Evolutionary conservation across 92 coral and sea anemone genomes (phyloP).

Genomic region (Muricea muricata): DNA sequence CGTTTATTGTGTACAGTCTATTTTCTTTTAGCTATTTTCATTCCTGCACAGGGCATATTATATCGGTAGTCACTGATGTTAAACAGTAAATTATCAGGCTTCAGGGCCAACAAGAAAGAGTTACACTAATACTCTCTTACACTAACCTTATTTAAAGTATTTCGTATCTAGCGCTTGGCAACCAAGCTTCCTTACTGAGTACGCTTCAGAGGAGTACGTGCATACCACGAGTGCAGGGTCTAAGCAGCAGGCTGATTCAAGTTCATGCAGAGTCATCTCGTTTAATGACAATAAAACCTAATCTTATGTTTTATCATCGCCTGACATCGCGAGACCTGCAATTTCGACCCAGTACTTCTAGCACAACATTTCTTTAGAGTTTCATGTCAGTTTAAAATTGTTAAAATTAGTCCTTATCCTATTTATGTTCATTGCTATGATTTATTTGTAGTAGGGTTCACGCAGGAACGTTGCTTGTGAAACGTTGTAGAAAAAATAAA

Average conservation of each 20-base stretch:
- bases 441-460: neutral
- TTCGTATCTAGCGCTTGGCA: conserved; percentile 28
- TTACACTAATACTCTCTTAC: neutral
- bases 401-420: neutral
- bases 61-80: too few species aligned
- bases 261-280: too few species aligned
- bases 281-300: neutral
- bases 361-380: neutral
- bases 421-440: neutral
- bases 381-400: neutral
- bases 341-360: neutral
- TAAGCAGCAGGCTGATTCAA: neutral
- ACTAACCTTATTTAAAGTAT: conserved; percentile 30
- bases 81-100: neutral
- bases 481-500: neutral
- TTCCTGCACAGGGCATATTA: neutral
- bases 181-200: conserved; percentile 23
- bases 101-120: neutral
- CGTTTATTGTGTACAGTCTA: neutral
- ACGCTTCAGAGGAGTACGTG: neutral
- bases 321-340: too few species aligned
- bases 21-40: neutral
- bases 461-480: neutral
- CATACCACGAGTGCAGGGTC: neutral
- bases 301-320: neutral